Conservation (phyloP, 1,140 invertebrate genomes). For the Neomicropteryx cornuta region DNA sequence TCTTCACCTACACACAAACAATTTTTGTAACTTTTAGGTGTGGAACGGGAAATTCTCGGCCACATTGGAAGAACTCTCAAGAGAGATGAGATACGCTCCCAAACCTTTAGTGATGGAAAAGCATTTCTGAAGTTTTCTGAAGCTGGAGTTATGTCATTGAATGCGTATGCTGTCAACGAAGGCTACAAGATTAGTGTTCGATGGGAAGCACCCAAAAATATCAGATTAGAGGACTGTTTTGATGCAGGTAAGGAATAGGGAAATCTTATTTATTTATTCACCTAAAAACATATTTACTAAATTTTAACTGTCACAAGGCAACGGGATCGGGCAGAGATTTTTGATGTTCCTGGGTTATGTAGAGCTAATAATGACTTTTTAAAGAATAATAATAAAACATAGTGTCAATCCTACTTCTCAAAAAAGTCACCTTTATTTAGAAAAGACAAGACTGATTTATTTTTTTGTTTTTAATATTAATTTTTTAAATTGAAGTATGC, state of each 20-base stretch:
- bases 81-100: conserved; percentile 18
- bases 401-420: not conserved
- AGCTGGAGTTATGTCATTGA: conserved; percentile 20
- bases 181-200: conserved; percentile 27
- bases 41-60: conserved; percentile 18
- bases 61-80: conserved; percentile 25
- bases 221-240: conserved; percentile 30
- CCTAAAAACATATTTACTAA: not conserved
- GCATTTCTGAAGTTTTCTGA: too few species aligned
- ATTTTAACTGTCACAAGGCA: not conserved
- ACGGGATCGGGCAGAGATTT: too few species aligned
- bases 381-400: not conserved
- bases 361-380: not conserved
- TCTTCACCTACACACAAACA: too few species aligned
- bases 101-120: conserved; percentile 16
- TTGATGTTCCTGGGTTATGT: not conserved
- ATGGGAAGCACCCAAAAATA: conserved; percentile 21
- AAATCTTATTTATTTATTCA: not conserved
- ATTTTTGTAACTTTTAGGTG: too few species aligned
- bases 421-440: not conserved
- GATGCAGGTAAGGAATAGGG: conserved; percentile 32
- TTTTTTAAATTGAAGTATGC: conserved; percentile 1
- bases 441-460: not conserved
- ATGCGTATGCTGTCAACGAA: conserved; percentile 20
- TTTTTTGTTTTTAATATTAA: not conserved